Base-by-base conservation (phyloP, 2,113 vertebrate species). In the Platysteira castanea region DNA sequence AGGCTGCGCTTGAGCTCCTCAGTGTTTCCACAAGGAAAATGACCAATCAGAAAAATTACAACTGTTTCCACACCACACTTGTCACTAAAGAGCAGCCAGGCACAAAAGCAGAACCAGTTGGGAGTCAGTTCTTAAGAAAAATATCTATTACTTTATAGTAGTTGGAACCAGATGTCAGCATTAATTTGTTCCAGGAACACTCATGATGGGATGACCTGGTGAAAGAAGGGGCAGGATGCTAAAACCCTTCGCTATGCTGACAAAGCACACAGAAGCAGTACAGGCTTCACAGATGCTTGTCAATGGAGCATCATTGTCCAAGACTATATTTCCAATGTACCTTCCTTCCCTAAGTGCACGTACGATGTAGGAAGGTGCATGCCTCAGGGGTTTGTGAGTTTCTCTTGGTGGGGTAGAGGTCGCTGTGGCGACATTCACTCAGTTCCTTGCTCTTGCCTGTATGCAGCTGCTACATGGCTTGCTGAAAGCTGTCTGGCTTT, bases 291-390 rank as follows among this genome's bases (percentile, higher is more conserved):
- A 69, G 71, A 11, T 69, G 37, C 28, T 64, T 87, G 8, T 65
- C 47, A 46, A 3, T 10, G 64, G 21, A 91, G 31, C 33, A 54
- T 53, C 9, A 0, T 4, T 49, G 33, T 59, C 69, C 44, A 9
- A 69, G 31, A 86, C 14, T 35, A 18, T 31, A n/a, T 14, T 56
- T 75, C 52, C 52, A 37, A 2, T 13, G 18, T 71, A 9, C 59
- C 20, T 91, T 57, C n/a, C 20, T 69, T 57, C 41, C 13, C 12
- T 7, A 35, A 44, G 19, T 56, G 37, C 12, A 19, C 12, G 0
- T 12, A 4, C 0, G 2, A 16, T 2, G 2, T 17, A 15, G 44
- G 39, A 37, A 37, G 41, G 13, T 15, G 19, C 7, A 6, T 7
- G 3, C 63, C 10, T 2, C 1, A 63, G 44, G 30, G 4, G 15